Conservation (phyloP, 2,888 invertebrate species). For the Morpho helenor region DNA sequence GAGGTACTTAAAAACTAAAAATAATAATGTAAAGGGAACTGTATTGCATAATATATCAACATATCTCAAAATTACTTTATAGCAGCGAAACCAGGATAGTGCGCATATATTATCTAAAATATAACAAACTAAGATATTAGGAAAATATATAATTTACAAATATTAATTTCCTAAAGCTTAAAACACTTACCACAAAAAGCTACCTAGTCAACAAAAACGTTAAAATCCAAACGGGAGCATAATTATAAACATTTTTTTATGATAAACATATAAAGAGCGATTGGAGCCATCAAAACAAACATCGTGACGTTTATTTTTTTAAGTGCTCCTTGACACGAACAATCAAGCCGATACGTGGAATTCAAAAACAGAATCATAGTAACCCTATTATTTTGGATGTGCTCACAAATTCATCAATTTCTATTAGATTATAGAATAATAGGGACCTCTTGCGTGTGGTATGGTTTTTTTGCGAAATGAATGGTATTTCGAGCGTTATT, state of each 20-base stretch:
- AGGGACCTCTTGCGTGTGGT: conserved; percentile 64
- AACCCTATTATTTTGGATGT: conserved; percentile 48
- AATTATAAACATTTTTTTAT: conserved; percentile 25
- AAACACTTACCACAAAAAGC: no score
- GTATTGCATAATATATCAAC: no score
- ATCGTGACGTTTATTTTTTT: conserved; percentile 22
- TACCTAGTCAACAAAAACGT: conserved; percentile 9
- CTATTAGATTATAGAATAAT: conserved; percentile 66
- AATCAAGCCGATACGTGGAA: conserved; percentile 35
- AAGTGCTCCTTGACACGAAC: conserved; percentile 28
- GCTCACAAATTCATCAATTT: conserved; percentile 55
- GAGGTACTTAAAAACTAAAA: no score
- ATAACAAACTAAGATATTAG: no score
- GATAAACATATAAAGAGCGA: conserved; percentile 9
- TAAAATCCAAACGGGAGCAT: conserved; percentile 19
- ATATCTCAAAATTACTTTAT: no score
- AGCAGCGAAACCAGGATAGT: no score
- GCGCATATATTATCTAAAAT: no score
- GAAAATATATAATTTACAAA: no score
- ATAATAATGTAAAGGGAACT: no score
- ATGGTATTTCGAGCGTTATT: conserved; percentile 49
- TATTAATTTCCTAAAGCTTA: no score
- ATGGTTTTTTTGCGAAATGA: conserved; percentile 58
- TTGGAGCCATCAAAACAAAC: conserved; percentile 23
- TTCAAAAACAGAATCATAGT: conserved; percentile 40